Evolutionary conservation across 1,140 invertebrate genomes (phyloP), one percentile per base, ranked within the genome.

Genomic region (Drosophila ficusphila): DNA sequence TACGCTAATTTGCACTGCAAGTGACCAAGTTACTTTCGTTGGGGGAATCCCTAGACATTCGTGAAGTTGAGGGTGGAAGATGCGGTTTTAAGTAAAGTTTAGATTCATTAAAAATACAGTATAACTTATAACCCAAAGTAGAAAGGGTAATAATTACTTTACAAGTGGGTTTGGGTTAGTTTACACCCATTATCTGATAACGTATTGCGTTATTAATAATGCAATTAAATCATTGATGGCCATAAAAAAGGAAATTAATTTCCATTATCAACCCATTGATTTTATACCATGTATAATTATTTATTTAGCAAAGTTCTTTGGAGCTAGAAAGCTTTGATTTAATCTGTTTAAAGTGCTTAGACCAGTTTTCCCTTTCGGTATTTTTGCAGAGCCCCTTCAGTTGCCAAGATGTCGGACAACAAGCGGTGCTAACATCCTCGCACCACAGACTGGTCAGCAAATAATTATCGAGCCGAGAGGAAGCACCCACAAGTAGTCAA

Each of bases 401-500:
- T 18, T 31, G 64, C 46, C 21, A 42, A 42, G 25, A 67, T 67
- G 64, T 67, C 4, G 23, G 21, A 27, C 57, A 62, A 3, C 21
- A 42, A 68, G 23, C 23, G 46, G 44, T 68, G 64, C 41, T 67
- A 67, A 51, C 62, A 27, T 33, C 33, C 5, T 7, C 9, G 46
- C 36, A 67, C 61, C 64, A 21, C 46, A 67, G 41, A 33, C 46
- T 25, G 64, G 64, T 29, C 46, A 67, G 33, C 44, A 48, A 68
- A 12, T 25, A 68, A 29, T 41, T 27, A 68, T 29, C 23, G 44
- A 51, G 29, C 16, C 21, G n/a, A 64, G 25, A 18, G 29, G 27
- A 36, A 61, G 61, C 25, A 34, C 25, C 58, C 31, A 47, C 25
- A 18, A 51, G 34, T 21, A 82, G 46, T 36, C 25, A 42, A 53